These are phyloP conservation scores for Rosalia funebris DNA, from an alignment of 2,888 invertebrate genomes.

Conservation along the genomic window DNA sequence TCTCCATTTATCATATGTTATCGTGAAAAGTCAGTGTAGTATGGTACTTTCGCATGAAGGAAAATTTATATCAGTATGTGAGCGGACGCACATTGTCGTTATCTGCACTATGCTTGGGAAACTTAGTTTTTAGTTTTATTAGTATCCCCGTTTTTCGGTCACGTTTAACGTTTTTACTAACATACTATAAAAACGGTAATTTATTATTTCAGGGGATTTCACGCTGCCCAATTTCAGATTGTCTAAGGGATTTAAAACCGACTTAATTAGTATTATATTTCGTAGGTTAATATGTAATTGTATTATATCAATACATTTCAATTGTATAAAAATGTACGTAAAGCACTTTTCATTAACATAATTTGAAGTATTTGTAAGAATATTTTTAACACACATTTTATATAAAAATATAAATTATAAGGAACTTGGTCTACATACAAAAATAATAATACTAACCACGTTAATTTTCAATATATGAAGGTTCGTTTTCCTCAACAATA, in stretches of 20 bases:
- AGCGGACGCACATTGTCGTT: conserved; percentile 23
- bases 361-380: no score
- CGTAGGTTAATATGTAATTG: no score
- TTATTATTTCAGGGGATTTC: conserved; percentile 18
- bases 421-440: no score
- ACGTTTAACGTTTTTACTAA: conserved; percentile 15
- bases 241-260: conserved; percentile 20
- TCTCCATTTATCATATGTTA: conserved; percentile 60
- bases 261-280: conserved; percentile 25
- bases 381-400: no score
- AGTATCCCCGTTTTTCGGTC: conserved; percentile 17
- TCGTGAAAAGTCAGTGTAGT: conserved; percentile 54
- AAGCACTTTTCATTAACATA: no score
- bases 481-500: no score
- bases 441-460: no score
- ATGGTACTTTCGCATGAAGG: conserved; percentile 55
- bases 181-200: conserved; percentile 13
- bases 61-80: conserved; percentile 49
- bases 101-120: conserved; percentile 22
- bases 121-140: conserved; percentile 28
- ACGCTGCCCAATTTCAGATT: conserved; percentile 7
- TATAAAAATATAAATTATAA: no score
- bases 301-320: no score
- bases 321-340: no score
- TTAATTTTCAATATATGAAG: no score